Evolutionary conservation across 1,140 invertebrate species (phyloP), one percentile per base, ranked within the genome.

Genomic region (Brachionus rubens): DNA sequence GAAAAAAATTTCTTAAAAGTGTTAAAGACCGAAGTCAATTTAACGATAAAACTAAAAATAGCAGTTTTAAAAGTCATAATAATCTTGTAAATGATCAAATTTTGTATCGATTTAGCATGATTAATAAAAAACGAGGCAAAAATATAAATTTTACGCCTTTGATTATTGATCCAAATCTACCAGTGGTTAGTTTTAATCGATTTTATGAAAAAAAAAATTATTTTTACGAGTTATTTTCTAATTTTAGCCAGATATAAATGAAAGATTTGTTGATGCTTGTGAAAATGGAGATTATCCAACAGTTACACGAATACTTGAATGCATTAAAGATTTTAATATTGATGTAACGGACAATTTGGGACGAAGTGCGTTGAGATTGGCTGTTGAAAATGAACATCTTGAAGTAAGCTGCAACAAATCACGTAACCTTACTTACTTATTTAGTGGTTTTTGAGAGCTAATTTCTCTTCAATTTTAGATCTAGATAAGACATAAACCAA

Each of bases 361-460:
- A 3, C 62, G 82, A 16, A 82, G 81, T 7, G 81, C 82, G 0
- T 72, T 83, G 7, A 78, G 80, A 10, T 59, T 83, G 6, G 82
- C 82, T 2, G 81, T 82, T 21, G 82, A 80, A 50, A 82, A 82
- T 78, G 82, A 83, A 77, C 81, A 83, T 76, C 67, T 82, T 16
- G 82, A 82, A 80, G 80, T 83, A 56, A 65, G 24, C 26, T 26
- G 6, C 24, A 54, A 26, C 3, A 36, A 5, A 9, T 36, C 33
- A n/a, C n/a, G n/a, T 36, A 36, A 36, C 9, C 3, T 36, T 36
- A 36, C 4, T 36, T 9, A 36, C 9, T 9, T 36, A 36, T 5
- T 36, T 9, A 9, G 9, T 36, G 9, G 33, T n/a, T n/a, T n/a
- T n/a, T n/a, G n/a, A n/a, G n/a, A n/a, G n/a, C n/a, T n/a, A n/a